Evolutionary conservation across 2,113 vertebrate genomes (phyloP), one percentile per base, ranked within the genome.

Genomic region (Zosterops pallidus): DNA sequence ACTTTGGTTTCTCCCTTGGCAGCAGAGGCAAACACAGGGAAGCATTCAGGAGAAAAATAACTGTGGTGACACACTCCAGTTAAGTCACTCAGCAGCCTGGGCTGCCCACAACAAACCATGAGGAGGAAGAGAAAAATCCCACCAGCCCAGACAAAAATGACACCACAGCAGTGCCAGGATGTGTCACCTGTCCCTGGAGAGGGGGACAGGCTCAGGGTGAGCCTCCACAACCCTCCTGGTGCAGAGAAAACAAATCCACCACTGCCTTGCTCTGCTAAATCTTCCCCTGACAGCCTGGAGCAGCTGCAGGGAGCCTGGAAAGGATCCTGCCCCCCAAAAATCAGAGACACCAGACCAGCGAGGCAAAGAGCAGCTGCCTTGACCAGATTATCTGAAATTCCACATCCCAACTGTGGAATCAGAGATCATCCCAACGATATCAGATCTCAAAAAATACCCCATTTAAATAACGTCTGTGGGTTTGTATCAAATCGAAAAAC

Each of bases 211-310:
- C 55, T 56, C 41, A 15, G 63, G 3, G 1, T 31, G 42, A 68
- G 74, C 50, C 24, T 3, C 65, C 86, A 92, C 8, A 39, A 2
- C 31, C 56, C 33, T 50, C 62, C 44, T 8, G 35, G 28, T 5
- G 42, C 77, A 33, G 7, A 29, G 44, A 60, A 23, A 39, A 49
- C 67, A 62, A 62, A 82, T 4, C 26, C 82, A 5, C 1, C 1
- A 3, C 15, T 31, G 49, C 23, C 4, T 1, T 3, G 19, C 78
- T 56, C 57, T 76, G n/a, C 0, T 9, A 16, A 41, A 1, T 2
- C 28, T 19, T 23, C 8, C 62, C 5, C 57, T 28, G 79, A 44
- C 63, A 65, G 88, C 55, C 85, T 46, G 59, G n/a, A 77, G 90
- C 88, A 90, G 88, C 95, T 92, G 85, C 79, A 47, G 65, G 42